Base-by-base conservation (phyloP, 2,888 invertebrate genomes). In the Tenthredo mesomela region DNA sequence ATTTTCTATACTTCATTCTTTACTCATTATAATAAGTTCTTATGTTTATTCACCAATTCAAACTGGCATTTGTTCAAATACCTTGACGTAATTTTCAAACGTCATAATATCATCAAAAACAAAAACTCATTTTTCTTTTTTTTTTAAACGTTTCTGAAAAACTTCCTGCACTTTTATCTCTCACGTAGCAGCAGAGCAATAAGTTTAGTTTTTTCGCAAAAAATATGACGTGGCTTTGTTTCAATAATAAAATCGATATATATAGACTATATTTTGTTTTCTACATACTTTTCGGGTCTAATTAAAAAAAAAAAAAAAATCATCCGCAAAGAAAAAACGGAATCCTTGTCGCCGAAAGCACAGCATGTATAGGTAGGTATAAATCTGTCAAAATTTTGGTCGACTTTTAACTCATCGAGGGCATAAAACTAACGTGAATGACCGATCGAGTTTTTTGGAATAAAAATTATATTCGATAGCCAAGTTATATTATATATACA, bases 21-120 rank as follows among this genome's bases (percentile, higher is more conserved):
- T 50, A n/a, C n/a, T 54, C 54, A 7, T n/a, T n/a, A 6, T 54
- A n/a, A n/a, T n/a, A n/a, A n/a, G 7, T n/a, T 43, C 10, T 73
- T 43, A 7, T 43, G 18, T 43, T 43, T 43, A 15, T 40, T 7
- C 40, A 3, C 40, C 10, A 73, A 73, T 43, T 73, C 3, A 61
- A 61, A 80, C 61, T 80, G 80, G 80, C 80, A 25, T 40, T 61
- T 40, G 61, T 58, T 61, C 80, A 61, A 80, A 80, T 58, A 58
- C 80, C 40, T 58, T 21, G 15, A 15, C 21, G 37, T 7, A 29
- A 54, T 50, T 77, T 33, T 1, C n/a, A 43, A 25, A 75, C 47
- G 25, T 33, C 25, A 21, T 18, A 61, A 2, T 29, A 29, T 40
- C 15, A 58, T n/a, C 25, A 21, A 54, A 29, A 5, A 54, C 0